Percentiles rank a stretch among this genome's conserved stretches.
These are phyloP conservation scores for Leptestheria dahalacensis DNA, from an alignment of 1,140 invertebrate species.

Conservation along the genomic window DNA sequence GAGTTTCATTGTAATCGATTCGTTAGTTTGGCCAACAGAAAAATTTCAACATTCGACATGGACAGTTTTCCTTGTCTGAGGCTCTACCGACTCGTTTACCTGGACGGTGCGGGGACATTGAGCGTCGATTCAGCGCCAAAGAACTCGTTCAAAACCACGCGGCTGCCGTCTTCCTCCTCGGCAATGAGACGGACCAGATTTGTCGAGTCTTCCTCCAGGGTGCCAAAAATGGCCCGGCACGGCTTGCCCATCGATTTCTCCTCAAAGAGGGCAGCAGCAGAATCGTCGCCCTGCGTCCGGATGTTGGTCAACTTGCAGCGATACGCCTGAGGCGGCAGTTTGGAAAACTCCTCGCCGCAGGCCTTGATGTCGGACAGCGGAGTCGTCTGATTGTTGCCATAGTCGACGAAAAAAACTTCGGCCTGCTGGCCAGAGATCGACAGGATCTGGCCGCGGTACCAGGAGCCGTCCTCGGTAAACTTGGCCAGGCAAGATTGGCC, in stretches of 20 bases:
- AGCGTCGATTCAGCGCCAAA: background rate
- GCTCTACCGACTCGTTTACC: no score
- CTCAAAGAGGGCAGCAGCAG: background rate
- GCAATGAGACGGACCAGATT: background rate
- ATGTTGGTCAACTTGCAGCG: conserved; percentile 38
- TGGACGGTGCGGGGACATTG: background rate
- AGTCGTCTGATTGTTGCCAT: conserved; percentile 43
- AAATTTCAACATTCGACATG: no score
- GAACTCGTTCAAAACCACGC: background rate
- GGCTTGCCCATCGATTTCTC: background rate
- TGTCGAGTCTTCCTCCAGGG: background rate
- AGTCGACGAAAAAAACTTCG: conserved; percentile 65
- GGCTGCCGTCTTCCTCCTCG: background rate
- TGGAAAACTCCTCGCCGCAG: conserved; percentile 44
- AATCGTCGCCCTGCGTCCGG: background rate
- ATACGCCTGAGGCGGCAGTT: conserved; percentile 50
- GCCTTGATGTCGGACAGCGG: conserved; percentile 40
- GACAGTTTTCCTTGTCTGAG: no score
- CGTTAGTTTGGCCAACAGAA: no score
- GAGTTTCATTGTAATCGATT: no score
- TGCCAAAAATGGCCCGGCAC: background rate
- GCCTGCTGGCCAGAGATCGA: conserved; percentile 44
- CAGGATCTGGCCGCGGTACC: conserved; percentile 66
- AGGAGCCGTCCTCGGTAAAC: conserved; percentile 51
- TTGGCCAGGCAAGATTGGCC: conserved; percentile 51